A percentile compares a stretch with the other conserved stretches of the same genome.
These are phyloP conservation scores for Probaryconus sp. DNA, from an alignment of 1,140 invertebrate genomes.

Conservation along the genomic window DNA sequence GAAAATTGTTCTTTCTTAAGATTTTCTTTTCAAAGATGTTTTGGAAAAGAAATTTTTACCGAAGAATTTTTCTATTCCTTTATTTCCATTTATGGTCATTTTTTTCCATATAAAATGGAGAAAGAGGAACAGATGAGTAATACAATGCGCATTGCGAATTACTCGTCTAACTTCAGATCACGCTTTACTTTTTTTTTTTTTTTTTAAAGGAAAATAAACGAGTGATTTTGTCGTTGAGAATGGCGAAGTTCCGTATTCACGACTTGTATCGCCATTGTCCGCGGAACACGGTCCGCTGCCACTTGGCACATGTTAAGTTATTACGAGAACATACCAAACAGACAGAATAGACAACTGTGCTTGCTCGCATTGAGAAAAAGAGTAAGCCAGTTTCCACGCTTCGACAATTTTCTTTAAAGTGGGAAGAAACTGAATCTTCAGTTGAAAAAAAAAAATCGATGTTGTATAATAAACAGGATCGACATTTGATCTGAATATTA, in stretches of 20 bases:
- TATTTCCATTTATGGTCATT: too few species aligned
- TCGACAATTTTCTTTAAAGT: constrained; percentile 4
- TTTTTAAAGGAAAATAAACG: constrained; percentile 11
- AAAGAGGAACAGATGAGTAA: too few species aligned
- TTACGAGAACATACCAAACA: constrained; percentile 12
- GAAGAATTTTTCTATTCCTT: too few species aligned
- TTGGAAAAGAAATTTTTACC: too few species aligned
- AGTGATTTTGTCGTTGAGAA: constrained; percentile 16
- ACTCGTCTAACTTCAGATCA: too few species aligned
- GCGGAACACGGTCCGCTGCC: constrained; percentile 18
- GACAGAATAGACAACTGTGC: constrained; percentile 6
- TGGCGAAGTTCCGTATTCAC: constrained; percentile 17
- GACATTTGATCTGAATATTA: background rate
- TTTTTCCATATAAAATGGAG: too few species aligned
- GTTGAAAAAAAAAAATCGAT: constrained; percentile 8
- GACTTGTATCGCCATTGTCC: constrained; percentile 33
- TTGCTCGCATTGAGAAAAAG: constrained; percentile 16
- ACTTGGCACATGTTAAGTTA: constrained; percentile 32
- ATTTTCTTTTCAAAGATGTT: too few species aligned
- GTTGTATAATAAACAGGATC: constrained; percentile 2
- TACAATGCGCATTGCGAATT: too few species aligned
- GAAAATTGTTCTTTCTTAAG: too few species aligned
- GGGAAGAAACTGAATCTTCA: constrained; percentile 7
- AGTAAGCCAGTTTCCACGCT: constrained; percentile 23
- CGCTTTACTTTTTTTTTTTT: background rate